These are phyloP conservation scores for Mimachlamys varia DNA, from an alignment of 2,888 invertebrate species.

Conservation along the genomic window DNA sequence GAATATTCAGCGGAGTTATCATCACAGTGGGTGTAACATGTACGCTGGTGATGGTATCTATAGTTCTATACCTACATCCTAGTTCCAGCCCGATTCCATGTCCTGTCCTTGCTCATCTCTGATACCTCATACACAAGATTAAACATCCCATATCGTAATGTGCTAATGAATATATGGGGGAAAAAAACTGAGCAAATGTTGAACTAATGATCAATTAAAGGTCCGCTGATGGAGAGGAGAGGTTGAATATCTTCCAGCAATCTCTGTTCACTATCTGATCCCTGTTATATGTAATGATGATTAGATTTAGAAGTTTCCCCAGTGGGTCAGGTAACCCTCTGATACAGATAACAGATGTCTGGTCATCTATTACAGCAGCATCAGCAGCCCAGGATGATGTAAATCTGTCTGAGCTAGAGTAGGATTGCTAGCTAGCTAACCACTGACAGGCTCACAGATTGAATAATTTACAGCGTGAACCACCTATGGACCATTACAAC, in stretches of 20 bases:
- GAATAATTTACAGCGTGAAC: conserved; percentile 8
- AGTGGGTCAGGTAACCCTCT: not conserved
- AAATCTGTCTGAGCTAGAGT: not conserved
- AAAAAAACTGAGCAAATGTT: not conserved
- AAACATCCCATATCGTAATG: not conserved
- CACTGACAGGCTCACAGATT: not conserved
- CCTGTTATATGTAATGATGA: not conserved
- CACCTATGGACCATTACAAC: conserved; percentile 11
- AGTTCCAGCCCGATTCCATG: not conserved
- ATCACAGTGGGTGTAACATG: not conserved
- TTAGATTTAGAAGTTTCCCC: not conserved
- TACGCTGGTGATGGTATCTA: not conserved
- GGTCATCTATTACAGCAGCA: not conserved
- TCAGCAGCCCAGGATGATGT: conserved; percentile 28
- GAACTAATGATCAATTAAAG: not conserved
- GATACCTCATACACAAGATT: not conserved
- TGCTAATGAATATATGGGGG: not conserved
- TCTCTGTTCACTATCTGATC: not conserved
- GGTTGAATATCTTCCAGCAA: not conserved
- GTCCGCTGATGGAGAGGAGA: not conserved
- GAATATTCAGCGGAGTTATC: not conserved
- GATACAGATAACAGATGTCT: not conserved
- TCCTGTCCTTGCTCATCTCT: not conserved
- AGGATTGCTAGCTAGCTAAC: not conserved
- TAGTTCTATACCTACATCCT: not conserved